Conservation (phyloP, 2,888 invertebrate species). For the Scelioninae gen. 1 region DNA sequence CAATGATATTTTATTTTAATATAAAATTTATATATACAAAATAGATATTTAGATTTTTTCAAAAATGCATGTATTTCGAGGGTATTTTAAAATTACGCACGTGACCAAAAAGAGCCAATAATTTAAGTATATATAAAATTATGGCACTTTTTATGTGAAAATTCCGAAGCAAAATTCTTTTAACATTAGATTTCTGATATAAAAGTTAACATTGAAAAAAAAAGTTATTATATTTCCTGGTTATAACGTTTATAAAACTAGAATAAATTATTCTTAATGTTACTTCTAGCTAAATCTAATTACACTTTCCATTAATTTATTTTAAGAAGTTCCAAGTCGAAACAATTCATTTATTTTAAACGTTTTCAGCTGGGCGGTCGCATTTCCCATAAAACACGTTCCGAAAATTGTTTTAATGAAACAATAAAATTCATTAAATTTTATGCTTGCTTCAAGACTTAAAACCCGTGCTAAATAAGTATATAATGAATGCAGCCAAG, state of each 20-base stretch:
- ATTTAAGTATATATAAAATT: too few species aligned
- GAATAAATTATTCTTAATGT: slow-evolving; percentile 26
- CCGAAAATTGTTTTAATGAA: slow-evolving; percentile 14
- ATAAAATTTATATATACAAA: too few species aligned
- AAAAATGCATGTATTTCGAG: too few species aligned
- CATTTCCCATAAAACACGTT: slow-evolving; percentile 25
- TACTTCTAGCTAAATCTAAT: slow-evolving; percentile 29
- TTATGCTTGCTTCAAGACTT: slow-evolving; percentile 7
- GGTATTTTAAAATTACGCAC: too few species aligned
- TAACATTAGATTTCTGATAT: too few species aligned
- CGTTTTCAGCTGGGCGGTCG: slow-evolving; percentile 11
- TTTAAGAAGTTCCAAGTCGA: slow-evolving; percentile 33
- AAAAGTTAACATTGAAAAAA: not conserved
- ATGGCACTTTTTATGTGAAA: not conserved
- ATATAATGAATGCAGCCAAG: not conserved
- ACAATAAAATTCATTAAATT: slow-evolving; percentile 25
- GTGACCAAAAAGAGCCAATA: too few species aligned
- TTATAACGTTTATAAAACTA: not conserved
- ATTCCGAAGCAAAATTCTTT: not conserved
- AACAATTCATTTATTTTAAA: slow-evolving; percentile 38
- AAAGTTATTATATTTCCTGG: not conserved
- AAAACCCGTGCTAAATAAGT: not conserved
- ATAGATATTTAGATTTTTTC: too few species aligned
- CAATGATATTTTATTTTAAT: too few species aligned
- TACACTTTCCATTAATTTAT: slow-evolving; percentile 30